Evolutionary conservation across 2,113 vertebrate species (phyloP), one percentile per base, ranked within the genome.

Genomic region (Upupa epops): DNA sequence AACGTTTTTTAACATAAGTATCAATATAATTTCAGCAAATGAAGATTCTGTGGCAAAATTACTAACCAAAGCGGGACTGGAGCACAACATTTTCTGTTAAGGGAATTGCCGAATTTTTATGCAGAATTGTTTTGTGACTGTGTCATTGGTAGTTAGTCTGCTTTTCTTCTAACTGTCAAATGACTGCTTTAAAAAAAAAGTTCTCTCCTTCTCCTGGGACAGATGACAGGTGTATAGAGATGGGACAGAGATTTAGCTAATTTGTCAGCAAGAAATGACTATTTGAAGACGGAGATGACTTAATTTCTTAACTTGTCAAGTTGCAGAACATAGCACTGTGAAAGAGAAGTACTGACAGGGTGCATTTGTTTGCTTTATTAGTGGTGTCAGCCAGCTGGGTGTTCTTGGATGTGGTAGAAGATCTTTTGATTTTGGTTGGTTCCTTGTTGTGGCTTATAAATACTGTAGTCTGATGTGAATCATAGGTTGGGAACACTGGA

Each of bases 241-340:
- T 74, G 76, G 93, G 80, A n/a, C 86, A 88, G 83, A 79, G 77
- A 92, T 92, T 93, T 92, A 51, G 88, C 86, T 94, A 94, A 94
- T 94, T 96, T 94, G 93, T 93, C 95, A 92, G 86, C 51, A 18
- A 70, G 74, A 90, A 90, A 48, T 84, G 59, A 87, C 94, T 95
- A 84, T 96, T 95, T 95, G 90, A 96, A 92, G 88, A 92, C 78
- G 74, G 72, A 93, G 70, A 92, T 92, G 86, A 70, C 86, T 90
- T 96, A 95, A 95, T 94, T 96, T 94, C 83, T 70, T 37, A 70
- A 92, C 83, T 95, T 94, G 93, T 96, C 95, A 93, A 94, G 93
- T 96, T 95, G 93, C 78, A 93, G 95, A 96, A 96, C 95, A 94
- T 87, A 73, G 92, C 93, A 86, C 58, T 95, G 94, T 51, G 3